phyloP scores from a whole-genome alignment of 2,888 invertebrate species.

The Rutpela maculata region DNA sequence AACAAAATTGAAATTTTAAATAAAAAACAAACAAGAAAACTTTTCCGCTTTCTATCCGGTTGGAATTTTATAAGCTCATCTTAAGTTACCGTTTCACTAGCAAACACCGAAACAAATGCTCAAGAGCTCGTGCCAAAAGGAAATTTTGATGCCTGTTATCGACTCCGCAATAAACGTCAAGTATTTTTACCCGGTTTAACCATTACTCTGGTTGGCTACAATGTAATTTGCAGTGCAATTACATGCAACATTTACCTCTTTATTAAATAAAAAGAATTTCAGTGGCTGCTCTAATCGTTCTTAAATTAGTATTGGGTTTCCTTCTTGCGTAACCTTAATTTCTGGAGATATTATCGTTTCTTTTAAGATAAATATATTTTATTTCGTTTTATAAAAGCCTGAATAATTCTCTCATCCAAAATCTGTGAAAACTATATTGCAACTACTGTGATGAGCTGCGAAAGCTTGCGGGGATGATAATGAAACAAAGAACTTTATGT shows the following conservation, averaged over 20 bases:
- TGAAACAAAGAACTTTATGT: too few species aligned
- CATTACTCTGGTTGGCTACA: constrained; percentile 3
- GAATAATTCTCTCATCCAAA: too few species aligned
- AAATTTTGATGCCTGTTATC: constrained; percentile 13
- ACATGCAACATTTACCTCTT: background rate
- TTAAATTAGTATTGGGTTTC: background rate
- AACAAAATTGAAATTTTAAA: background rate
- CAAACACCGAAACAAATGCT: constrained; percentile 16
- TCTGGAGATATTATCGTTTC: background rate
- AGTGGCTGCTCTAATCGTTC: background rate
- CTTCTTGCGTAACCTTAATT: background rate
- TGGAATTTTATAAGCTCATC: constrained; percentile 11
- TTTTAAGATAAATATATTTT: too few species aligned
- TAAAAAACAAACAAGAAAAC: background rate
- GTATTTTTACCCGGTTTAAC: constrained; percentile 11
- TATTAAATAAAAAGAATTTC: background rate
- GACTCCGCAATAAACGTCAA: constrained; percentile 15
- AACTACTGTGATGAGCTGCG: too few species aligned
- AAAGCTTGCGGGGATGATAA: too few species aligned
- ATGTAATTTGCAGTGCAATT: constrained; percentile 18
- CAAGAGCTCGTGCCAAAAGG: constrained; percentile 10
- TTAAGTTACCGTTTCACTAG: background rate
- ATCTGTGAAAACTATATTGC: too few species aligned
- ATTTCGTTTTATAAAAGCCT: too few species aligned
- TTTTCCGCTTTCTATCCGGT: background rate